phyloP scores from a whole-genome alignment of 2,888 invertebrate genomes.

The Nemotelus nigrinus region DNA sequence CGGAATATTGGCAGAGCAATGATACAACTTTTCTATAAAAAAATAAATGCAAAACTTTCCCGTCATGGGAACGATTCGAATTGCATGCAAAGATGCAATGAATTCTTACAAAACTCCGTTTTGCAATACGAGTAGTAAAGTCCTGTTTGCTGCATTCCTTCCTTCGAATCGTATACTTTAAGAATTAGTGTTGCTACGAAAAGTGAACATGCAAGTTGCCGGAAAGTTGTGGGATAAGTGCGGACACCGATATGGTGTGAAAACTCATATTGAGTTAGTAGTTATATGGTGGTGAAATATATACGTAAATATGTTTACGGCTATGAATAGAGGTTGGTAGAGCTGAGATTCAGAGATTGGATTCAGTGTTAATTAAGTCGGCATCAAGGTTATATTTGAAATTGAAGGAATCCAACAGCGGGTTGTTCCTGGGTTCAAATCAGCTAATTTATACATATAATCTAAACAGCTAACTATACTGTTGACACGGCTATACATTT shows the following conservation, averaged over 20 bases:
- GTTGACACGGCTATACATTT: too few relatives aligned
- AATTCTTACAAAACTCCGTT: background rate
- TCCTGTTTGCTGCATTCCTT: conserved; percentile 13
- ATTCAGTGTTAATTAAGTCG: conserved; percentile 21
- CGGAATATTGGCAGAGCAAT: background rate
- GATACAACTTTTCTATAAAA: conserved; percentile 28
- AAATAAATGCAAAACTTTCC: background rate
- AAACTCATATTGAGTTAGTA: background rate
- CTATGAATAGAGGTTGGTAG: background rate
- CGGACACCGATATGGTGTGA: background rate
- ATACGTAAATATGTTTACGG: background rate
- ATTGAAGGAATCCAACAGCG: too few relatives aligned
- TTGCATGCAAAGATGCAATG: conserved; percentile 38
- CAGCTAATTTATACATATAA: too few relatives aligned
- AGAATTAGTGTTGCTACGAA: background rate
- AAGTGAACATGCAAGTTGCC: background rate
- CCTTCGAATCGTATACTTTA: background rate
- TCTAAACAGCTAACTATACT: too few relatives aligned
- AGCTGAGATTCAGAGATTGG: background rate
- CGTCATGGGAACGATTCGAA: background rate
- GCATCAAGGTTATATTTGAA: background rate
- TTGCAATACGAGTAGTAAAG: background rate
- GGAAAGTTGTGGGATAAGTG: background rate
- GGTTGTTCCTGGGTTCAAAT: too few relatives aligned
- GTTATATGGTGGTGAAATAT: background rate